phyloP scores from a whole-genome alignment of 2,797 vertebrate species.

The Smutsia temminckii region DNA sequence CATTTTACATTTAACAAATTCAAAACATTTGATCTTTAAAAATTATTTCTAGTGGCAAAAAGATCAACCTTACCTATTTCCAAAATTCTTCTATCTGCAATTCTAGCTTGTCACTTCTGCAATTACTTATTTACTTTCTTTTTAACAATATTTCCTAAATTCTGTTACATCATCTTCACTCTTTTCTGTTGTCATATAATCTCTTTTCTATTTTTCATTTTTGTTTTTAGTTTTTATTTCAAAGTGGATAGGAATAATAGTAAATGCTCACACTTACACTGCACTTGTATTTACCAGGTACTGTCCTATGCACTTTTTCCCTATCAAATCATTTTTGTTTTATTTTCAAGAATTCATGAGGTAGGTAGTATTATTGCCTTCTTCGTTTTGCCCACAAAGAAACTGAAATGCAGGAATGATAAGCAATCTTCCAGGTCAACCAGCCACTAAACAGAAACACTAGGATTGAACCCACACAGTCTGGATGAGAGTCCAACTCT shows the following conservation, averaged over 20 bases:
- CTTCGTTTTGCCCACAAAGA: neutral
- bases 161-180: neutral
- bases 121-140: neutral
- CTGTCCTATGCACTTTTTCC: neutral
- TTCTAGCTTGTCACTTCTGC: neutral
- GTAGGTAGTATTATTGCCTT: neutral
- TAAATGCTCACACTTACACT: neutral
- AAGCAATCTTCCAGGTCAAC: neutral
- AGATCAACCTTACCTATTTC: neutral
- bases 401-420: neutral
- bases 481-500: neutral
- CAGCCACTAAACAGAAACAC: neutral
- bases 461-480: neutral
- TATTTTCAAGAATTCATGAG: neutral
- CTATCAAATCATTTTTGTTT: neutral
- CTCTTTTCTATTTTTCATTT: neutral
- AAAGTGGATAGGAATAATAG: neutral
- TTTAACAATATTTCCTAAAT: neutral
- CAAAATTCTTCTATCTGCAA: neutral
- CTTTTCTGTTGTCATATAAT: neutral
- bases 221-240: slow-evolving; percentile 20
- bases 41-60: neutral
- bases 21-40: slow-evolving; percentile 23
- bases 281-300: neutral
- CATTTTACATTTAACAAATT: neutral